phyloP scores from a whole-genome alignment of 1,140 invertebrate species.

The Heliconius congener region DNA sequence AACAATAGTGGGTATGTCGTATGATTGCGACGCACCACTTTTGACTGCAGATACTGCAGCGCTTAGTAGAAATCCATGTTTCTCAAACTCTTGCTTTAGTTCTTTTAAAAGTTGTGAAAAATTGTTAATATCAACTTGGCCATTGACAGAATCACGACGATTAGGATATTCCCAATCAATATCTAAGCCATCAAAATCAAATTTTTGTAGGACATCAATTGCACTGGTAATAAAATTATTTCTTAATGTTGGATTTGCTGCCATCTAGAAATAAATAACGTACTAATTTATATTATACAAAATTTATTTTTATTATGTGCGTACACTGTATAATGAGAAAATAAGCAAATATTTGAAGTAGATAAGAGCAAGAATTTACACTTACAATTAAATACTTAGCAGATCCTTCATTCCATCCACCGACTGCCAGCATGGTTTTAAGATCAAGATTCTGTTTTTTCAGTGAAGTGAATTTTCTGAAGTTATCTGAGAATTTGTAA shows the following conservation, averaged over 20 bases:
- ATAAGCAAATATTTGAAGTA: not conserved
- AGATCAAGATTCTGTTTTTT: constrained; percentile 84
- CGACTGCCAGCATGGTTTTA: constrained; percentile 87
- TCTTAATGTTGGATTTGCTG: constrained; percentile 74
- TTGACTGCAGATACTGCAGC: constrained; percentile 84
- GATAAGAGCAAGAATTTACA: constrained; percentile 18
- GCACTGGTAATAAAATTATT: constrained; percentile 83
- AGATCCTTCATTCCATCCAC: constrained; percentile 90
- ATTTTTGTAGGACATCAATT: constrained; percentile 82
- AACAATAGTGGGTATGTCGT: constrained; percentile 81
- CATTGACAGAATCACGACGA: constrained; percentile 83
- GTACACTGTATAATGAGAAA: not conserved
- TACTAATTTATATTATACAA: not conserved
- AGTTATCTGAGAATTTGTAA: constrained; percentile 73
- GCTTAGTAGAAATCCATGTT: constrained; percentile 81
- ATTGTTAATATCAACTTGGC: constrained; percentile 78
- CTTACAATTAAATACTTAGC: constrained; percentile 84
- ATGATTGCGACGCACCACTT: constrained; percentile 81
- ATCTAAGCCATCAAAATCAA: constrained; percentile 91
- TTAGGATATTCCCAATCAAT: constrained; percentile 92
- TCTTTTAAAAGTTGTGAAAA: constrained; percentile 82
- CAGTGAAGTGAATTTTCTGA: constrained; percentile 83
- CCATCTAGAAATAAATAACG: constrained; percentile 73
- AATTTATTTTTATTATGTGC: not conserved
- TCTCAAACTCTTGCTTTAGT: constrained; percentile 81